Percentiles rank a stretch among this genome's conserved stretches.
These are phyloP conservation scores for Latrodectus geometricus DNA, from an alignment of 1,140 invertebrate genomes.

Conservation along the genomic window DNA sequence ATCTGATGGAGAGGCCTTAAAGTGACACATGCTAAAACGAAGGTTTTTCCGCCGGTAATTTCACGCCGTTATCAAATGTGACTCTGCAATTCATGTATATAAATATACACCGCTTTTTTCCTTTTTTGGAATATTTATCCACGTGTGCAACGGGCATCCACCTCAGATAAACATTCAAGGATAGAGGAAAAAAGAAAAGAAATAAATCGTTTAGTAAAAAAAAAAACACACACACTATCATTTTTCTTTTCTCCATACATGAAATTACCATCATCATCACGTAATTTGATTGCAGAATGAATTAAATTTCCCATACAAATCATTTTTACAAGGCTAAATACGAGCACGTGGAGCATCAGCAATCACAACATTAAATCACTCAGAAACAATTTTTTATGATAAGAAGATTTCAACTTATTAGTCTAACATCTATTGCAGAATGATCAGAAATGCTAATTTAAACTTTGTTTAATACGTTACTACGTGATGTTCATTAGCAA, in stretches of 20 bases:
- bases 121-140: neutral
- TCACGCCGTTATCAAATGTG: neutral
- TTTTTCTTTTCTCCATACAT: neutral
- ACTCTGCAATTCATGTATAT: neutral
- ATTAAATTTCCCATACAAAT: too few species aligned
- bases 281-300: too few species aligned
- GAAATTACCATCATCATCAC: too few species aligned
- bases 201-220: neutral
- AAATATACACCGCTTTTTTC: neutral
- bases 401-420: too few species aligned
- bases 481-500: too few species aligned
- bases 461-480: too few species aligned
- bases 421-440: too few species aligned
- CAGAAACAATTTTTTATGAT: too few species aligned
- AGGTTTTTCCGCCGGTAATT: neutral
- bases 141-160: neutral
- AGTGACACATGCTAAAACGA: neutral
- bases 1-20: neutral
- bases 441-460: too few species aligned
- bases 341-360: too few species aligned
- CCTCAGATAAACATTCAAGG: neutral
- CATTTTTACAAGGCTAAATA: too few species aligned
- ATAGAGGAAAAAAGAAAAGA: neutral
- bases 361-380: too few species aligned
- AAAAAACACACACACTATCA: neutral